Base-by-base conservation (phyloP, 2,888 invertebrate species). In the Bhutanitis thaidina region DNA sequence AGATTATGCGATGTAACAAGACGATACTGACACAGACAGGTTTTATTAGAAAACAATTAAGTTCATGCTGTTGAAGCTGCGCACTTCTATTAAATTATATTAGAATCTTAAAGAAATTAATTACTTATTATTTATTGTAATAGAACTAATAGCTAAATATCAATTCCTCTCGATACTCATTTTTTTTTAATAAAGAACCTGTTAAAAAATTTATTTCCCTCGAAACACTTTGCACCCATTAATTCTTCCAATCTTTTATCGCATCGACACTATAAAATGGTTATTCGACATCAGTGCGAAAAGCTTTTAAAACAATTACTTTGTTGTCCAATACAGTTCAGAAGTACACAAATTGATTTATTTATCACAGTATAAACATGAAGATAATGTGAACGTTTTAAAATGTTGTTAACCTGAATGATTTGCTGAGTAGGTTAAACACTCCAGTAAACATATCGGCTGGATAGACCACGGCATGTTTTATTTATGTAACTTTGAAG, bases 401-500 rank as follows among this genome's bases (percentile, higher is more conserved):
- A 52, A 47, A 43, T 15, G 16, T 47, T 61, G 34, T 52, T 61
- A 59, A 58, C 59, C 61, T 55, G 58, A 56, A 59, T 61, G 57
- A 52, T 56, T 55, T 56, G 49, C 57, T 56, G 52, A 54, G 61
- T 53, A 53, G 57, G 59, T 59, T 54, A 57, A 53, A 60, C 60
- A 58, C 56, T 59, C 53, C 53, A 58, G 56, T 60, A 55, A 57
- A 49, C 62, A 60, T 52, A 61, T 56, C 60, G 57, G 50, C 77
- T 80, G 79, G 74, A 70, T 75, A 79, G 77, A 74, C 34, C 34
- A 8, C 30, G 38, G 43, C 32, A 10, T 64, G 60, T 75, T 85
- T 81, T 87, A 84, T 84, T 80, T 77, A 75, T 75, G 62, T 68
- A 70, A 64, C 85, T 89, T 89, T 89, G 88, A 89, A 78, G 83